Evolutionary conservation across 2,797 vertebrate genomes (phyloP).

Genomic region (Sebastiscus albofasciatus): DNA sequence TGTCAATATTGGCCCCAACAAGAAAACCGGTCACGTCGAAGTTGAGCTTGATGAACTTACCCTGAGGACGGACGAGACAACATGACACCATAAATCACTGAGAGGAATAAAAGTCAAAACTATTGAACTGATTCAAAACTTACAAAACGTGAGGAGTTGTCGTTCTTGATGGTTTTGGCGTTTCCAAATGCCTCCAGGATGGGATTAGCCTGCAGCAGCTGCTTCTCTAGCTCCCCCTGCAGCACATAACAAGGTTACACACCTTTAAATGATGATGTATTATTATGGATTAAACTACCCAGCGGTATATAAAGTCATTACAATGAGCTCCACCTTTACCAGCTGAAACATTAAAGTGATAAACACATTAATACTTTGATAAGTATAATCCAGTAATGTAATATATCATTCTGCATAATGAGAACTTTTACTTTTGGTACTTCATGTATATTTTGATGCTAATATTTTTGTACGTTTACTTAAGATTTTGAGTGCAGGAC

Average conservation of each 20-base stretch:
- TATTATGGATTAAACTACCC: too few species aligned
- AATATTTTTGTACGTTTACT: too few species aligned
- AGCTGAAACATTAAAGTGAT: too few species aligned
- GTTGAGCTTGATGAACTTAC: slow-evolving; percentile 99
- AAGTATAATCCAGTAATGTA: too few species aligned
- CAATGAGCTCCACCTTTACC: too few species aligned
- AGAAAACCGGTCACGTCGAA: slow-evolving; percentile 97
- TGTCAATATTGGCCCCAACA: slow-evolving; percentile 95
- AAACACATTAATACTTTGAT: too few species aligned
- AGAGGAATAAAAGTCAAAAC: background rate
- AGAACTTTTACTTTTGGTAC: too few species aligned
- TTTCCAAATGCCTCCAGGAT: slow-evolving; percentile 98
- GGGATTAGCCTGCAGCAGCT: slow-evolving; percentile 96
- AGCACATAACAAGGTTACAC: slow-evolving; percentile 7
- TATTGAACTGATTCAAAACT: background rate
- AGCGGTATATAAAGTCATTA: too few species aligned
- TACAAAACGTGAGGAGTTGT: slow-evolving; percentile 97
- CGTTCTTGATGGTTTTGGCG: slow-evolving; percentile 98
- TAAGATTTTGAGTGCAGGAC: too few species aligned
- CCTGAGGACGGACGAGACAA: slow-evolving; percentile 78
- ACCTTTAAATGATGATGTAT: too few species aligned
- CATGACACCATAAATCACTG: background rate
- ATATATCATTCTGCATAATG: too few species aligned
- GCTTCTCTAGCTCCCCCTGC: slow-evolving; percentile 97
- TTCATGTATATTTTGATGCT: too few species aligned